phyloP scores from a whole-genome alignment of 2,113 vertebrate genomes.

The Carollia perspicillata region DNA sequence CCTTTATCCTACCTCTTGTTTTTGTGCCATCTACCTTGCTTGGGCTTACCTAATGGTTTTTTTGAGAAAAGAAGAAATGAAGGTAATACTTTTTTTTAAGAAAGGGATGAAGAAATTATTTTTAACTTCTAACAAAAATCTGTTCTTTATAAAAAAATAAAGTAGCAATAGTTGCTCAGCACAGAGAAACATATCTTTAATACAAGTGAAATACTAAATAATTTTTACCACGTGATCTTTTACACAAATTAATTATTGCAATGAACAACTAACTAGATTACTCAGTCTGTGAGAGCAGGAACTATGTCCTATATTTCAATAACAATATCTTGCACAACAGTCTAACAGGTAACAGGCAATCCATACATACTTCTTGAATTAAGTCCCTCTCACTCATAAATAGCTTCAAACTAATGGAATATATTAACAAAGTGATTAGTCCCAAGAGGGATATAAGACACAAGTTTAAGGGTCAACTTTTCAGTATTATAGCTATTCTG shows the following conservation, averaged over 20 bases:
- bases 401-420: constrained; percentile 1
- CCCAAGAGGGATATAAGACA: not conserved
- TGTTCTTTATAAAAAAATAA: constrained; percentile 17
- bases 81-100: not conserved
- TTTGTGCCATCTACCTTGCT: not conserved
- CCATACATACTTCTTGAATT: constrained; percentile 8
- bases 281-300: not conserved
- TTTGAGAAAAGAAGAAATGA: not conserved
- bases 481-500: not conserved
- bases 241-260: not conserved
- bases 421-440: constrained; percentile 16
- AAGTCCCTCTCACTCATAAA: not conserved
- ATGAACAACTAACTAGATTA: constrained; percentile 33
- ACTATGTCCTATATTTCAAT: not conserved
- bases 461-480: not conserved
- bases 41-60: not conserved
- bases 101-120: not conserved
- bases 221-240: not conserved
- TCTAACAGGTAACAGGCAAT: not conserved
- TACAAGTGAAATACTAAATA: constrained; percentile 7
- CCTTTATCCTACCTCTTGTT: not conserved
- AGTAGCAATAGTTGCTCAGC: not conserved
- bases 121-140: constrained; percentile 12
- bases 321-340: not conserved
- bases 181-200: constrained; percentile 16